Percentiles rank a stretch among this genome's conserved stretches.
These are phyloP conservation scores for Morus bassanus DNA, from an alignment of 2,797 vertebrate species.

Conservation along the genomic window DNA sequence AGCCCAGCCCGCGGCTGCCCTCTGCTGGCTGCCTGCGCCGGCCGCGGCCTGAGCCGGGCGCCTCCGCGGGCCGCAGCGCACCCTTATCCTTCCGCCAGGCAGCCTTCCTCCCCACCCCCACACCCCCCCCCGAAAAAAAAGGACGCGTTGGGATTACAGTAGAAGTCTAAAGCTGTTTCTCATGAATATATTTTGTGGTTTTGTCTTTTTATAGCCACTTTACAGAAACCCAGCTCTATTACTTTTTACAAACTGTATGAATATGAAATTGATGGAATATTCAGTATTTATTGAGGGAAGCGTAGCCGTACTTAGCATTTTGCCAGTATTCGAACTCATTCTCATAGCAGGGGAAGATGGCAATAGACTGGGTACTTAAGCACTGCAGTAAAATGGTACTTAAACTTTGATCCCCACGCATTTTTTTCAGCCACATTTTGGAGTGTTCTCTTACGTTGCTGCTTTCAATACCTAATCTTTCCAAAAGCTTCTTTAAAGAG, in stretches of 20 bases:
- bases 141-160: neutral
- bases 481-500: constrained; percentile 11
- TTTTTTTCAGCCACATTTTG: constrained; percentile 1
- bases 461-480: constrained; percentile 14
- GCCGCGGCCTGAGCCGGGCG: too few species aligned
- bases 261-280: neutral
- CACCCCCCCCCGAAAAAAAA: rapidly evolving
- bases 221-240: neutral
- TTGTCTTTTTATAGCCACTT: neutral
- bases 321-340: neutral
- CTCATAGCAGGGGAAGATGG: neutral
- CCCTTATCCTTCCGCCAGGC: neutral
- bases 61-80: too few species aligned
- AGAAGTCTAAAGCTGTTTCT: neutral
- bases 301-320: neutral
- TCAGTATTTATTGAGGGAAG: neutral
- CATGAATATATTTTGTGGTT: neutral
- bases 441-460: neutral
- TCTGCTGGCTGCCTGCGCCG: too few species aligned
- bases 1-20: too few species aligned
- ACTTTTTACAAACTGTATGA: neutral
- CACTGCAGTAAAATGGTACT: constrained; percentile 29
- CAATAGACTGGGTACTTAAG: neutral
- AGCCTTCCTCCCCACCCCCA: neutral
- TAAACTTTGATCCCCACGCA: constrained; percentile 38